These are phyloP conservation scores for Oncorhynchus gorbuscha DNA, from an alignment of 2,113 vertebrate species.

Conservation along the genomic window DNA sequence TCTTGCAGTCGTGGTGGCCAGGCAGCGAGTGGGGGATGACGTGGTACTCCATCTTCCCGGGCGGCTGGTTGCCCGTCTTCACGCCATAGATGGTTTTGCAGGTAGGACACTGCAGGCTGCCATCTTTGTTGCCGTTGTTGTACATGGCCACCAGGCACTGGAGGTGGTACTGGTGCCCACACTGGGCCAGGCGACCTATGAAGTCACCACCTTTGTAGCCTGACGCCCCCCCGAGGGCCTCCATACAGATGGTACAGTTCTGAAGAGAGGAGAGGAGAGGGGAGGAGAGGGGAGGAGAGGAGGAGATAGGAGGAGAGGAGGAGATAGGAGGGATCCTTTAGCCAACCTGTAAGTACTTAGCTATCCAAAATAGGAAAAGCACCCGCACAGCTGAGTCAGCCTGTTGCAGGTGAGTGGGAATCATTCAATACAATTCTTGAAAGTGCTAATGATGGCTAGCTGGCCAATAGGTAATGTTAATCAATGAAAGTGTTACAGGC, in stretches of 20 bases:
- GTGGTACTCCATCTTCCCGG: constrained; percentile 97
- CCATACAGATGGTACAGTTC: constrained; percentile 98
- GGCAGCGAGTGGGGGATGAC: constrained; percentile 92
- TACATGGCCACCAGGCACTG: constrained; percentile 96
- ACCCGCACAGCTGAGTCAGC: no score
- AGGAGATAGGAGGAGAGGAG: no score
- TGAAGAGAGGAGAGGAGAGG: constrained; percentile 16
- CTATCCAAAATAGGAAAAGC: no score
- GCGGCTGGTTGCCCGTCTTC: constrained; percentile 93
- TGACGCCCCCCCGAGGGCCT: constrained; percentile 82
- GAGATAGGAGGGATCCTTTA: not conserved
- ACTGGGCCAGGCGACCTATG: constrained; percentile 85
- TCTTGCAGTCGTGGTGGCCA: constrained; percentile 89
- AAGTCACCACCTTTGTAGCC: constrained; percentile 90
- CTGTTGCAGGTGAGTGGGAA: no score
- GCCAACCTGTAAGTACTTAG: no score
- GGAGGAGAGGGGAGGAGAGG: fast-evolving
- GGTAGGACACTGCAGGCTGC: constrained; percentile 93
- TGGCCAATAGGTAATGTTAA: no score
- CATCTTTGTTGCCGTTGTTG: constrained; percentile 97
- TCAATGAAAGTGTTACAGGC: no score
- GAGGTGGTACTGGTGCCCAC: constrained; percentile 88
- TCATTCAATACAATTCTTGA: no score
- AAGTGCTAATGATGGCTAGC: no score
- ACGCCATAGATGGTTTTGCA: constrained; percentile 97